Conservation (phyloP, 2,113 vertebrate genomes). For the Uria lomvia region DNA sequence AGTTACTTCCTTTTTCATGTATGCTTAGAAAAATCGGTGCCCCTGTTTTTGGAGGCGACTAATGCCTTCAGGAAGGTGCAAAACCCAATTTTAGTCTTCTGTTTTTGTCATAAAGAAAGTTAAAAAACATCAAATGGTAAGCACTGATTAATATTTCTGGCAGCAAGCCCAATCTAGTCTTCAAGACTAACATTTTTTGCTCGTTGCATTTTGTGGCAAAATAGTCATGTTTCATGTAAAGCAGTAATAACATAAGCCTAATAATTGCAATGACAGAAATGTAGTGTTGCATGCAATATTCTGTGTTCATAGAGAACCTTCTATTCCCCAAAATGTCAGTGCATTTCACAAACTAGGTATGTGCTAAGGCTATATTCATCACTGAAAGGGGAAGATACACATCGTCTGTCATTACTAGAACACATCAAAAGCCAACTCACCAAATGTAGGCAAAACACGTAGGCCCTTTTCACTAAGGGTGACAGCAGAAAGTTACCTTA, state of each 20-base stretch:
- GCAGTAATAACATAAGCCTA: neutral
- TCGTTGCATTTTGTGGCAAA: neutral
- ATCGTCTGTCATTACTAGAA: neutral
- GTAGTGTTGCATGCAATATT: neutral
- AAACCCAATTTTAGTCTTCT: neutral
- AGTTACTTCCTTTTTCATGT: neutral
- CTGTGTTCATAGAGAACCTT: neutral
- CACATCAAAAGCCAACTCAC: neutral
- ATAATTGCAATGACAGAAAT: neutral
- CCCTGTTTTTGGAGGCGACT: neutral
- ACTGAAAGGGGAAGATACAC: neutral
- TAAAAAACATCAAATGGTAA: neutral
- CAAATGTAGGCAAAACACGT: neutral
- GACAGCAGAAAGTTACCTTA: neutral
- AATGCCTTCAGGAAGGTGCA: neutral
- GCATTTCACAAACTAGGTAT: neutral
- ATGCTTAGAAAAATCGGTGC: neutral
- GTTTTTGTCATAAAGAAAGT: neutral
- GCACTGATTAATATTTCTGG: neutral
- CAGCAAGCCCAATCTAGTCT: neutral
- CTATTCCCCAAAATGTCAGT: neutral
- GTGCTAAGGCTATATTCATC: neutral
- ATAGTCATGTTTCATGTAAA: neutral
- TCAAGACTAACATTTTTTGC: neutral
- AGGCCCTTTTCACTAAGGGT: neutral